Base-by-base conservation (phyloP, 64 coral and sea anemone genomes). In the Montipora cactus region DNA sequence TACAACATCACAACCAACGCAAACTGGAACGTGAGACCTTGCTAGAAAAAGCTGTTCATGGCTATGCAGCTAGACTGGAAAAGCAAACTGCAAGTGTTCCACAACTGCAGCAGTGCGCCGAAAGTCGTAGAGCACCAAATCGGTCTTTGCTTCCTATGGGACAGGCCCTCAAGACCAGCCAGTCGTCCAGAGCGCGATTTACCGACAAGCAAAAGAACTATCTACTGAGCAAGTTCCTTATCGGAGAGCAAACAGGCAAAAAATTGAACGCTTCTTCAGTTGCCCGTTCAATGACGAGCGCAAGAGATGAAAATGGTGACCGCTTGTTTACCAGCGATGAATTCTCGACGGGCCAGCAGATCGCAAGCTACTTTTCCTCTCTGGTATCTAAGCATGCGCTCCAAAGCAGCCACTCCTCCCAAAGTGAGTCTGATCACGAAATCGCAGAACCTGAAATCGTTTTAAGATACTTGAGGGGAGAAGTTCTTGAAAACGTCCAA, bases 11-110 rank as follows among this genome's bases (percentile, higher is more conserved):
- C 47, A 81, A 93, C 18, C 37, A 75, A 47, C 81, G 73, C 47
- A 64, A 58, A 19, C 9, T 76, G 49, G 81, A 93, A 79, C 80
- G 74, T 16, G 91, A 87, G 23, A 93, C 81, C 6, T 82, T 93
- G 76, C 67, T 70, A 44, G 83, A 93, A 25, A 74, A 59, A 37
- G 83, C 91, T 6, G 67, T 47, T 13, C 44, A 37, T 47, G 76
- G 28, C 11, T 78, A 78, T 47, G 47, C 28, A 8, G 74, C 16
- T 18, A 13, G 62, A 67, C 28, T 47, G 44, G 74, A 76, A 76
- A 14, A 76, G 37, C 74, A 76, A 14, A 11, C 16, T 14, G 44
- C 20, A 55, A 76, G 37, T 76, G 74, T 76, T 76, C 37, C 74
- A 46, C 37, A 47, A 9, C 16, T 81, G 50, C 79, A 81, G 49